Base-by-base conservation (phyloP, 30 jellyfish, hydroid and myxozoan genomes). In the Turritopsis rubra region DNA sequence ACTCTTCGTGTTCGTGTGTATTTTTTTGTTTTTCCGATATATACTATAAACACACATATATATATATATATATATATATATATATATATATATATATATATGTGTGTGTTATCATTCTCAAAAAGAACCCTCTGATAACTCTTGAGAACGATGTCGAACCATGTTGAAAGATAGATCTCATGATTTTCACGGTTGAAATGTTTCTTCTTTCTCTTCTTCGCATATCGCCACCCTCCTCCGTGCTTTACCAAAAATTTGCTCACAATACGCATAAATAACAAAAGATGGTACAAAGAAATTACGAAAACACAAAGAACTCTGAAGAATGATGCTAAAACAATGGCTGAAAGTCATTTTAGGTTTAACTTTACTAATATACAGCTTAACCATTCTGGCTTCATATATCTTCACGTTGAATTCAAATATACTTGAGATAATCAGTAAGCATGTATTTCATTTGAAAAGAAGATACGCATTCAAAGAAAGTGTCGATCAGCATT, bases 401-500 rank as follows among this genome's bases (percentile, higher is more conserved):
- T 41, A 41, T 41, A 41, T 41, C 13, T 41, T 41, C 60, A 41
- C 9, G 19, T 68, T 27, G 30, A 68, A 68, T 68, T 23, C 31
- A 68, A 19, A 68, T 19, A 9, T 27, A 22, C 19, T 68, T 27
- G 28, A n/a, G 0, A 68, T 8, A 68, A 68, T 68, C 0, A 68
- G 19, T 8, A 68, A 23, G 21, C 9, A 68, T n/a, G 9, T 68
- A 0, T 9, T n/a, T 27, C 28, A 68, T 27, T n/a, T 68, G 17
- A 68, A 68, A 68, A 68, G 77, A 9, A 68, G 17, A 22, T 27
- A n/a, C 19, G 30, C 19, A 23, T 9, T n/a, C 22, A n/a, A 8
- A 68, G 77, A 68, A 16, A 68, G 77, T 27, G 0, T 68, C 31
- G 77, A 68, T 68, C 28, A 68, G 77, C 77, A 68, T 68, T 68